Conservation (phyloP, 2,113 vertebrate species). For the Apistogramma diplotaenia region DNA sequence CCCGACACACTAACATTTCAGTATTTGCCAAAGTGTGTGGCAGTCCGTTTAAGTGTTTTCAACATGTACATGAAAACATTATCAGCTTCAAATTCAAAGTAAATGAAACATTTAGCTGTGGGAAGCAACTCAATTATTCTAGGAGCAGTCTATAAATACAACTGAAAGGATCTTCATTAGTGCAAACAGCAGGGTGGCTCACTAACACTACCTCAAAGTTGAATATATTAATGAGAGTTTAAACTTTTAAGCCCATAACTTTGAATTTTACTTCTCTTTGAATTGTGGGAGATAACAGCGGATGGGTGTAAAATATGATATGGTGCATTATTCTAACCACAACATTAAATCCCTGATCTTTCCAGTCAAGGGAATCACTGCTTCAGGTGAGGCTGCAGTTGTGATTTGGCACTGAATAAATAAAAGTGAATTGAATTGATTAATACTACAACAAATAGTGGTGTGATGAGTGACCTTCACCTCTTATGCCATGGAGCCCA, state of each 20-base stretch:
- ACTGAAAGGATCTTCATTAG: background rate
- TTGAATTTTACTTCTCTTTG: background rate
- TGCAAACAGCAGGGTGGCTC: background rate
- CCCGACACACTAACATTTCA: background rate
- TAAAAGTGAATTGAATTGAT: background rate
- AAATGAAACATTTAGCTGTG: conserved; percentile 12
- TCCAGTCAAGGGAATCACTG: background rate
- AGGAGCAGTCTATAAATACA: conserved; percentile 26
- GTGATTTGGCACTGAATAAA: too few relatives aligned
- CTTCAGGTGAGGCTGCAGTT: background rate
- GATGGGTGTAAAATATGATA: background rate
- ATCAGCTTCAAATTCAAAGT: conserved; percentile 30
- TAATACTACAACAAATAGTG: background rate
- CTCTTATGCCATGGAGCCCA: background rate
- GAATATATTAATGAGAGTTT: background rate
- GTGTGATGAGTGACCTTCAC: background rate
- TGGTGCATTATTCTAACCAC: background rate
- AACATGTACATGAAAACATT: conserved; percentile 1
- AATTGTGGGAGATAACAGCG: background rate
- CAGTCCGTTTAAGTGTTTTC: background rate
- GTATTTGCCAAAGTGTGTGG: background rate
- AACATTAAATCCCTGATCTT: background rate
- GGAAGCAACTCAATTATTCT: conserved; percentile 24
- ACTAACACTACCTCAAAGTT: background rate
- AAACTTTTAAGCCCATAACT: background rate